Evolutionary conservation across 2,888 invertebrate genomes (phyloP).

Genomic region (Hirudinaria manillensis): DNA sequence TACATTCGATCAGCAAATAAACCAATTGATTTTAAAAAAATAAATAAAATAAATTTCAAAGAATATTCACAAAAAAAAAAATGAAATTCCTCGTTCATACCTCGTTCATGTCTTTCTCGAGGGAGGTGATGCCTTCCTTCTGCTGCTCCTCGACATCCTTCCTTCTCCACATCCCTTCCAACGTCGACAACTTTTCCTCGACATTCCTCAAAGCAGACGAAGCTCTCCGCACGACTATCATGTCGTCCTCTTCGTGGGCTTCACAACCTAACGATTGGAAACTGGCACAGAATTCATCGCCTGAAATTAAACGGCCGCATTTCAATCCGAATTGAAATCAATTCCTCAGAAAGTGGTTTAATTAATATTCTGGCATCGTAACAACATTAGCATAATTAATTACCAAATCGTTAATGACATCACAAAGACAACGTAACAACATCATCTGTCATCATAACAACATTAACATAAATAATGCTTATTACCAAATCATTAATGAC

Average conservation of each 20-base stretch:
- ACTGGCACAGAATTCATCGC: neutral
- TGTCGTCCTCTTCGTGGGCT: slow-evolving; percentile 40
- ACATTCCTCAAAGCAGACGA: slow-evolving; percentile 47
- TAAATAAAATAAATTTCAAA: too few relatives aligned
- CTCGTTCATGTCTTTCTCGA: slow-evolving; percentile 29
- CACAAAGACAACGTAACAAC: too few relatives aligned
- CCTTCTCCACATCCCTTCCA: slow-evolving; percentile 44
- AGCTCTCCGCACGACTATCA: slow-evolving; percentile 38
- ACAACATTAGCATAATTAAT: too few relatives aligned
- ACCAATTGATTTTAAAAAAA: too few relatives aligned
- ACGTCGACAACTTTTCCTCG: slow-evolving; percentile 46
- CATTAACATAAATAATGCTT: too few relatives aligned
- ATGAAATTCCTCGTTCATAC: neutral
- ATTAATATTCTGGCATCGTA: too few relatives aligned
- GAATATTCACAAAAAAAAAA: too few relatives aligned
- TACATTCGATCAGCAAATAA: too few relatives aligned
- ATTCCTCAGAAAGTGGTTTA: too few relatives aligned
- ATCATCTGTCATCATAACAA: too few relatives aligned
- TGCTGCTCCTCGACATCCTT: slow-evolving; percentile 42
- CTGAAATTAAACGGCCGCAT: neutral
- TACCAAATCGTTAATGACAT: too few relatives aligned
- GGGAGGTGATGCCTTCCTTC: slow-evolving; percentile 37
- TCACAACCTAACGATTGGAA: neutral
- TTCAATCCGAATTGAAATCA: neutral
- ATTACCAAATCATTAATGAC: too few relatives aligned